phyloP scores from a whole-genome alignment of 2,113 vertebrate species.

The Synchiropus splendidus region DNA sequence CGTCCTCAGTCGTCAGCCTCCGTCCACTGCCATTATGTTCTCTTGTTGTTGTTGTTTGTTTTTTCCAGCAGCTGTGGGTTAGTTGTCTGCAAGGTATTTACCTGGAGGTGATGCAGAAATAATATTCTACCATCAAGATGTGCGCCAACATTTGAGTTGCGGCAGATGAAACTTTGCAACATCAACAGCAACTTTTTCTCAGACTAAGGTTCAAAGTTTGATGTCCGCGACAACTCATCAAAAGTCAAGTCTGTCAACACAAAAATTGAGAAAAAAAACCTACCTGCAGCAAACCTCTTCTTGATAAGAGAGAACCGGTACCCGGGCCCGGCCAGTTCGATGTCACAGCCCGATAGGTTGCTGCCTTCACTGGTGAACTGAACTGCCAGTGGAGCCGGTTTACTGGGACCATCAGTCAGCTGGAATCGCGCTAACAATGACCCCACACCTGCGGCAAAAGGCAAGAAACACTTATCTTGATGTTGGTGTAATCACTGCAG shows the following conservation, averaged over 20 bases:
- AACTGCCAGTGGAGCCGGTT: constrained; percentile 82
- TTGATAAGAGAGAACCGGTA: constrained; percentile 97
- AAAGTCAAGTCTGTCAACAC: background rate
- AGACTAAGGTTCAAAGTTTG: background rate
- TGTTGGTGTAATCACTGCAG: no score
- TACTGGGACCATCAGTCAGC: constrained; percentile 85
- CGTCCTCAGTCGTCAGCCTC: constrained; percentile 40
- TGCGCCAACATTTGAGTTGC: background rate
- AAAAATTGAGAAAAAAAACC: constrained; percentile 19
- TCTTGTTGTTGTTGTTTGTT: no score
- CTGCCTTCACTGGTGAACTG: constrained; percentile 98
- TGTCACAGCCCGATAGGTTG: constrained; percentile 90
- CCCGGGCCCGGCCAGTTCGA: constrained; percentile 86
- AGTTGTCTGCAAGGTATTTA: constrained; percentile 96
- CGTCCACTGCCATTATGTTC: constrained; percentile 16
- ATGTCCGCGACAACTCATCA: background rate
- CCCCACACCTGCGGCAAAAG: constrained; percentile 74
- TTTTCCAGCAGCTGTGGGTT: constrained; percentile 48
- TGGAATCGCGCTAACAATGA: constrained; percentile 91
- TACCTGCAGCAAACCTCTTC: constrained; percentile 96
- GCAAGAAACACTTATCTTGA: no score
- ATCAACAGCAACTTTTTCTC: background rate
- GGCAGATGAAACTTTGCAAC: background rate
- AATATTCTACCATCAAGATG: background rate
- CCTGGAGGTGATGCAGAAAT: constrained; percentile 65